A percentile compares a stretch with the other conserved stretches of the same genome.
These are phyloP conservation scores for Crossoptilon crossoptilon DNA, from an alignment of 2,797 vertebrate species.

Conservation along the genomic window DNA sequence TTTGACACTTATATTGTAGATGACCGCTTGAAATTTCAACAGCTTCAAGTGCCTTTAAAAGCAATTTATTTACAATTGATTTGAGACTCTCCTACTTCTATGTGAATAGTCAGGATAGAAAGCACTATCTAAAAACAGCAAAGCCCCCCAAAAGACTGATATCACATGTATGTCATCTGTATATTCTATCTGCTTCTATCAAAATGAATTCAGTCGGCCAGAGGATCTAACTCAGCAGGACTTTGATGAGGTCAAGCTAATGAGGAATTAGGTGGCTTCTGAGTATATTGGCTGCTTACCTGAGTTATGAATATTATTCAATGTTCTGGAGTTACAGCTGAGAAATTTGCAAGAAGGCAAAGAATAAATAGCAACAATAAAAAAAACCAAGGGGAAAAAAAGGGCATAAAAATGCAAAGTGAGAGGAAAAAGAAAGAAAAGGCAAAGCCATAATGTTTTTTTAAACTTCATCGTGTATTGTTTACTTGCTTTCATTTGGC, in stretches of 20 bases:
- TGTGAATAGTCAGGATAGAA: background rate
- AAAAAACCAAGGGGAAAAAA: background rate
- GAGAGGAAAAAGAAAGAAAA: background rate
- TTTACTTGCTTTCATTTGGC: constrained; percentile 38
- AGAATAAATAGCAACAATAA: background rate
- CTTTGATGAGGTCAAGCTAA: background rate
- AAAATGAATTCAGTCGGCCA: background rate
- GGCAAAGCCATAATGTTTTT: background rate
- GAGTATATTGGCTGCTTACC: background rate
- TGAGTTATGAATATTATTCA: background rate
- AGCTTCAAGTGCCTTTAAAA: background rate
- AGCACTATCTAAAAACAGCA: background rate
- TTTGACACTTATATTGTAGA: background rate
- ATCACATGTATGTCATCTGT: background rate
- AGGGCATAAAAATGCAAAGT: background rate
- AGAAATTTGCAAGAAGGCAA: background rate
- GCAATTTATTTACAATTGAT: background rate
- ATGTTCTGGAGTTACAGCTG: background rate
- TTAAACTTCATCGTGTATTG: background rate
- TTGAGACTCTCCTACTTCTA: background rate
- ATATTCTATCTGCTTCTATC: background rate
- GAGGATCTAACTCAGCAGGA: background rate
- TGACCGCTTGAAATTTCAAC: background rate
- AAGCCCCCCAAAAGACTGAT: background rate
- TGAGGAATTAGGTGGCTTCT: background rate